phyloP scores from a whole-genome alignment of 1,140 invertebrate species.

The Pseudomyrmex pallidus region DNA sequence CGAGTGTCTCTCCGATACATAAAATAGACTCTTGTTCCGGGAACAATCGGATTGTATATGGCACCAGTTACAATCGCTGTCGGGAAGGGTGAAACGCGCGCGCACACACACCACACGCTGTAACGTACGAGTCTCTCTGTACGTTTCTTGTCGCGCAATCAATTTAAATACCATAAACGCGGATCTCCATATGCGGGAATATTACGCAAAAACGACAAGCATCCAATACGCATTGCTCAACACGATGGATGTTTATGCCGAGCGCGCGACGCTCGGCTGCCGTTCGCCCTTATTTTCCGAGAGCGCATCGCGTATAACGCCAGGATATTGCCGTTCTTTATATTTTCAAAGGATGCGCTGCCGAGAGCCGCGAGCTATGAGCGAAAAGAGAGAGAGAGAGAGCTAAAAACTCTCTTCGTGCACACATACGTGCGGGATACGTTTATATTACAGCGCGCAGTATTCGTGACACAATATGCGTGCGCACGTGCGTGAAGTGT shows the following conservation, averaged over 20 bases:
- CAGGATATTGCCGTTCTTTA: constrained; percentile 72
- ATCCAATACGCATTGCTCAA: constrained; percentile 74
- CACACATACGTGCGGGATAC: not conserved
- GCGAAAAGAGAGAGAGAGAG: not conserved
- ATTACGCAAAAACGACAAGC: constrained; percentile 63
- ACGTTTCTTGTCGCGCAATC: constrained; percentile 37
- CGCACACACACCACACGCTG: not conserved
- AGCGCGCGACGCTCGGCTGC: constrained; percentile 58
- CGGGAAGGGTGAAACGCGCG: too few species aligned
- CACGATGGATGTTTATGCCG: constrained; percentile 69
- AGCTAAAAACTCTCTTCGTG: not conserved
- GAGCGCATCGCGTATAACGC: constrained; percentile 30
- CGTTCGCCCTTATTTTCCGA: constrained; percentile 69
- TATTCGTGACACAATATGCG: not conserved
- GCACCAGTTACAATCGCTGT: not conserved
- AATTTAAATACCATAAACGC: constrained; percentile 51
- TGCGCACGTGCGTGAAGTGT: constrained; percentile 26
- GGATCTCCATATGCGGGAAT: constrained; percentile 7
- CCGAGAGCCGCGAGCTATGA: constrained; percentile 33
- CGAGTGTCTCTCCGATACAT: constrained; percentile 22
- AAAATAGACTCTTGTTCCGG: constrained; percentile 33
- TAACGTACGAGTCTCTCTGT: constrained; percentile 6
- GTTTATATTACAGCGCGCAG: constrained; percentile 36
- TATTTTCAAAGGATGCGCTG: constrained; percentile 68
- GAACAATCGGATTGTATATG: constrained; percentile 3